Percentiles rank a stretch among this genome's conserved stretches.
phyloP scores from a whole-genome alignment of 2,888 invertebrate genomes.

The Mesochorus sp. region DNA sequence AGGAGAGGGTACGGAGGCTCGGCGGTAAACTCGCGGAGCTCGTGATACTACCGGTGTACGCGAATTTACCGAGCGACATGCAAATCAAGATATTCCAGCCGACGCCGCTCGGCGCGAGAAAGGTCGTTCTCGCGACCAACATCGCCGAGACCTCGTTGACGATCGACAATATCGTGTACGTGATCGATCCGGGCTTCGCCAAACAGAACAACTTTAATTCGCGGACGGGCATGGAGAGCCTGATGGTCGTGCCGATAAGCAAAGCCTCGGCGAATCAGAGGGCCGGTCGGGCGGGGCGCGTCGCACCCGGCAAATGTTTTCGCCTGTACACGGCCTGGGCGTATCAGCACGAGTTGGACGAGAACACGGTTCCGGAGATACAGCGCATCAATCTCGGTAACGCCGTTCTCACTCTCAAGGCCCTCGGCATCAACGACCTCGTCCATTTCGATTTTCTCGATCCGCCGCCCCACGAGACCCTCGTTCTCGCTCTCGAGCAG shows the following conservation, averaged over 20 bases:
- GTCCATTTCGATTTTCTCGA: slow-evolving; percentile 99
- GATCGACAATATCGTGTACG: slow-evolving; percentile 99
- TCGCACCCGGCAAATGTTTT: slow-evolving; percentile 99
- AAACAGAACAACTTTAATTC: slow-evolving; percentile 99
- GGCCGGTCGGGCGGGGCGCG: slow-evolving; percentile 96
- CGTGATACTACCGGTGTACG: slow-evolving; percentile 97
- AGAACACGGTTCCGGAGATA: slow-evolving; percentile 99
- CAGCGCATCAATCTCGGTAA: slow-evolving; percentile 98
- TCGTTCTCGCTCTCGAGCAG: slow-evolving; percentile 97
- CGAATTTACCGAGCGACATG: slow-evolving; percentile 99
- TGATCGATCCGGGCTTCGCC: slow-evolving; percentile 99
- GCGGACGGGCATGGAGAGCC: slow-evolving; percentile 98
- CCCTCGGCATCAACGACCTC: slow-evolving; percentile 97
- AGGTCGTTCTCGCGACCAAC: slow-evolving; percentile 98
- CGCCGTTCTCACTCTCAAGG: slow-evolving; percentile 98
- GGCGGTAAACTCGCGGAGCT: slow-evolving; percentile 97
- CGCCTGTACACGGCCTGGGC: slow-evolving; percentile 99
- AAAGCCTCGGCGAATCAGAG: slow-evolving; percentile 99
- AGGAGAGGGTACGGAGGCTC: slow-evolving; percentile 94
- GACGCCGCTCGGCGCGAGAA: slow-evolving; percentile 97
- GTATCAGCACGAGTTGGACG: slow-evolving; percentile 98
- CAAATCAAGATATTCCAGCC: slow-evolving; percentile 99
- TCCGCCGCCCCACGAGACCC: slow-evolving; percentile 97
- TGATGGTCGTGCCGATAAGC: slow-evolving; percentile 99
- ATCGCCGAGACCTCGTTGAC: slow-evolving; percentile 99